Base-by-base conservation (phyloP, 1,140 invertebrate species). In the Drosophila kurseongensis region DNA sequence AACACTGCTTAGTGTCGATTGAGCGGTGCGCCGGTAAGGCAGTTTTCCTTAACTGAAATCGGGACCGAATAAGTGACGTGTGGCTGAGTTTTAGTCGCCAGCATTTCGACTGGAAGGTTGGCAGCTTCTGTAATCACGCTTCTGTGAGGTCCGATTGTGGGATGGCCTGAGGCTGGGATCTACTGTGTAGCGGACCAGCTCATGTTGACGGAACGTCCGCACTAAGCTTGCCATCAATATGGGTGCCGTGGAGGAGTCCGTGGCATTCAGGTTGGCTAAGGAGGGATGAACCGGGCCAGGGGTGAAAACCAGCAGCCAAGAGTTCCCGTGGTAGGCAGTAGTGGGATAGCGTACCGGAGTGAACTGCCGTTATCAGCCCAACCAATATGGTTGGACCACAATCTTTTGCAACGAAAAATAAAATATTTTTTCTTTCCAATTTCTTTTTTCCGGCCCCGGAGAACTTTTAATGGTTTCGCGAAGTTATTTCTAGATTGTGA, bases 301-400 rank as follows among this genome's bases (percentile, higher is more conserved):
- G 96, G 96, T 96, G 97, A 96, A 97, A 98, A 96, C 95, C 95
- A 97, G 96, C 97, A 98, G 96, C 96, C 96, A 97, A 97, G 97
- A 98, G 97, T 96, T 95, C 95, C 96, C 97, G 96, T 97, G 97
- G 96, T 94, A 96, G 94, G 96, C 97, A 97, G 97, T 98, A 98
- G 97, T 97, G 97, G 97, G 97, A 98, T 97, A 95, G 97, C 97
- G 96, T 95, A 96, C 95, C 96, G 97, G 97, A 98, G 97, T 97
- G 95, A 95, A 95, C 94, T 94, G 94, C 94, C 93, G 94, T 94
- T 94, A 93, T 93, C 94, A 97, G 97, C 97, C 96, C 94, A 95
- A 94, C 95, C 95, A 95, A 97, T 94, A 97, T 89, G 96, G 95
- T 94, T 94, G 96, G 95, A 98, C 97, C 95, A 93, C 94, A 93